A percentile compares a stretch with the other conserved stretches of the same genome.
Evolutionary conservation across 2,113 vertebrate genomes (phyloP).

Genomic region (Microcebus jonahi): DNA sequence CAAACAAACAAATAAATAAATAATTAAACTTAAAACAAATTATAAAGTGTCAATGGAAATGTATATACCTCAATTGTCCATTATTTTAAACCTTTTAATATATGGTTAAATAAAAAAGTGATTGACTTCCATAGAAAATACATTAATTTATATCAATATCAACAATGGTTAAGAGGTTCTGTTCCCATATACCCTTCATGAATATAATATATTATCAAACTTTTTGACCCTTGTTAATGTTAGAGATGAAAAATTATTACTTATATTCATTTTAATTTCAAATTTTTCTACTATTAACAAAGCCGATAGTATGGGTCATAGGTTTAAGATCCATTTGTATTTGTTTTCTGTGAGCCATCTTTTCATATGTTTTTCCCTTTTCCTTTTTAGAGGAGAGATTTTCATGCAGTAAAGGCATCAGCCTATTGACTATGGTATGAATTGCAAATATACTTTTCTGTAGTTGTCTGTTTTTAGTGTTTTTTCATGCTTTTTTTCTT

Average conservation of each 20-base stretch:
- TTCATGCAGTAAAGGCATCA: background rate
- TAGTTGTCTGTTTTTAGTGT: background rate
- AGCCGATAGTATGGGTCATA: background rate
- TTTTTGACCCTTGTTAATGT: background rate
- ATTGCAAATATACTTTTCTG: background rate
- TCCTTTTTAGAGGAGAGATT: background rate
- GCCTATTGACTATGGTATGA: background rate
- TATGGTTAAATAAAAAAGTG: background rate
- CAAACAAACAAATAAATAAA: no score
- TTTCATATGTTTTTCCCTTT: background rate
- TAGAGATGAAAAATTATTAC: background rate
- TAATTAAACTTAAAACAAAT: slow-evolving; percentile 46
- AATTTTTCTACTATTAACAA: background rate
- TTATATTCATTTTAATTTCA: background rate
- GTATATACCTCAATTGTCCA: slow-evolving; percentile 26
- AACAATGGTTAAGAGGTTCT: background rate
- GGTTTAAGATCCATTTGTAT: background rate
- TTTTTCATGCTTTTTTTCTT: background rate
- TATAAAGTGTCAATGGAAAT: slow-evolving; percentile 69
- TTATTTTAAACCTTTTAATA: slow-evolving; percentile 50
- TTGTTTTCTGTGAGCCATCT: background rate
- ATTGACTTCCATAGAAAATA: background rate
- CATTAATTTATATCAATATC: background rate
- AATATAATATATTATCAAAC: background rate
- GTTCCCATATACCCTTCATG: background rate